These are phyloP conservation scores for Lepus timidus DNA, from an alignment of 2,113 vertebrate genomes.

Conservation along the genomic window DNA sequence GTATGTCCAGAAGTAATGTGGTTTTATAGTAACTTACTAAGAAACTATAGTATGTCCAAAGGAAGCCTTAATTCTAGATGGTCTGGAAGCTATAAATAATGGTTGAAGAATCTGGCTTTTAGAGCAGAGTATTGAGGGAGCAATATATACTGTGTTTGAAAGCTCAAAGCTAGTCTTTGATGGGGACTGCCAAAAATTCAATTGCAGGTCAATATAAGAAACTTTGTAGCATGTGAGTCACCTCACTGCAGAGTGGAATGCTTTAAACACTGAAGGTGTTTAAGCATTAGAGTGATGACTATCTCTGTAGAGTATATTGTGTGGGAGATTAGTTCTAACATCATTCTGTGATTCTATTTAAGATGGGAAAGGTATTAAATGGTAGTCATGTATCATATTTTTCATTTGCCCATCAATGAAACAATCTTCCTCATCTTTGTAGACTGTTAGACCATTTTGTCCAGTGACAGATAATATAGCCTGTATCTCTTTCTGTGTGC, in stretches of 20 bases:
- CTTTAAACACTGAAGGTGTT: constrained; percentile 17
- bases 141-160: constrained; percentile 49
- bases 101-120: not conserved
- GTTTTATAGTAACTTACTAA: constrained; percentile 21
- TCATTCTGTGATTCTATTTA: constrained; percentile 40
- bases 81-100: not conserved
- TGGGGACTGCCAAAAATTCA: not conserved
- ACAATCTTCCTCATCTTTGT: not conserved
- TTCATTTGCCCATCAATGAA: constrained; percentile 7
- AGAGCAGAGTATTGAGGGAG: constrained; percentile 28
- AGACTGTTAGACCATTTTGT: constrained; percentile 19
- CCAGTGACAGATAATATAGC: not conserved
- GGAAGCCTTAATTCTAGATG: not conserved
- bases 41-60: not conserved
- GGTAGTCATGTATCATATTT: not conserved
- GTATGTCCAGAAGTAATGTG: not conserved
- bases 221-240: not conserved
- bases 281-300: not conserved
- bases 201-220: not conserved
- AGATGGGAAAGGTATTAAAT: not conserved
- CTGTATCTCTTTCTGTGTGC: constrained; percentile 35
- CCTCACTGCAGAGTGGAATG: not conserved
- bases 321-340: not conserved
- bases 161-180: not conserved
- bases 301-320: not conserved